phyloP scores from a whole-genome alignment of 2,888 invertebrate genomes.

The Diadegma fenestrale region DNA sequence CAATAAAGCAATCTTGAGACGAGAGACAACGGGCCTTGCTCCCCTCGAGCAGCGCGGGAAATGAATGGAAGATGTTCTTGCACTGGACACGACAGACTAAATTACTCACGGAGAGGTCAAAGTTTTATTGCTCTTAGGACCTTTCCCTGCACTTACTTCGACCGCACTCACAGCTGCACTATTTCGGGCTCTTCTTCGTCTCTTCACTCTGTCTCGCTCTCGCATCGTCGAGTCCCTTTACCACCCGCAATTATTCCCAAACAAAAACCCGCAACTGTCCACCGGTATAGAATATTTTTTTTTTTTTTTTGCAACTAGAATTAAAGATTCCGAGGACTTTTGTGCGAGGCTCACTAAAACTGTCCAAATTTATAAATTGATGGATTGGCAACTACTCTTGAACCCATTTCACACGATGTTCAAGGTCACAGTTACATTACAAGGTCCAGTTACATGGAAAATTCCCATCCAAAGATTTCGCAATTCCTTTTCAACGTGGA shows the following conservation, averaged over 20 bases:
- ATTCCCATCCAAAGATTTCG: not conserved
- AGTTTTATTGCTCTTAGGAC: constrained; percentile 52
- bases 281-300: not conserved
- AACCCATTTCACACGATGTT: not conserved
- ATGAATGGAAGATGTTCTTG: constrained; percentile 53
- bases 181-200: not conserved
- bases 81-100: constrained; percentile 16
- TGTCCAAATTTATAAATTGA: not conserved
- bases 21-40: not conserved
- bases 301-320: not conserved
- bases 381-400: not conserved
- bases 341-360: not conserved
- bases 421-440: not conserved
- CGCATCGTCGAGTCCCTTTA: not conserved
- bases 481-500: not conserved
- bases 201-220: not conserved
- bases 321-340: not conserved
- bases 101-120: constrained; percentile 40
- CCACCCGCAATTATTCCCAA: constrained; percentile 4
- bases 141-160: not conserved
- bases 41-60: constrained; percentile 22
- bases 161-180: constrained; percentile 3
- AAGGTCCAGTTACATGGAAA: not conserved
- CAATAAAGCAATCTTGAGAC: constrained; percentile 51
- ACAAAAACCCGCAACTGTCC: not conserved